Percentiles rank a stretch among this genome's conserved stretches.
Evolutionary conservation across 1,140 invertebrate genomes (phyloP).

Genomic region (Calycopis cecrops): DNA sequence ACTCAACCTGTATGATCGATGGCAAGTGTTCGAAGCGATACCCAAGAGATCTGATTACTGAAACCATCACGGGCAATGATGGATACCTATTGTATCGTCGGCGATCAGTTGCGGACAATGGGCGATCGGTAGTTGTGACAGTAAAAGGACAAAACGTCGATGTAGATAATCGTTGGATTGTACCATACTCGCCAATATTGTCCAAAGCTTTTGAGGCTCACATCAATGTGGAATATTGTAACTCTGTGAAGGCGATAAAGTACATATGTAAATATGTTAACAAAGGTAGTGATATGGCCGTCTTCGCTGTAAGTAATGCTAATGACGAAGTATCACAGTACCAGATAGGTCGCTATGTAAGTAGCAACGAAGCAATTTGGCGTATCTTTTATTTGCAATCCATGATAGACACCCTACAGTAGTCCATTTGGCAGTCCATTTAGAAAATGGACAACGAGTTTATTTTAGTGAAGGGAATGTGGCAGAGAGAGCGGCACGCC

Average conservation of each 20-base stretch:
- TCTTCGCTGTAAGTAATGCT: constrained; percentile 36
- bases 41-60: constrained; percentile 17
- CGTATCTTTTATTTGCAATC: constrained; percentile 55
- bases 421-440: constrained; percentile 54
- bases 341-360: constrained; percentile 29
- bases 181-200: constrained; percentile 22
- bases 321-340: constrained; percentile 33
- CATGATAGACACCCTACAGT: constrained; percentile 60
- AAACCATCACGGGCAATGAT: constrained; percentile 37
- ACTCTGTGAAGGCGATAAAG: constrained; percentile 63
- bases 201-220: constrained; percentile 66
- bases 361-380: constrained; percentile 64
- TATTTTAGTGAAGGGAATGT: constrained; percentile 49
- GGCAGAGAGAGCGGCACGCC: constrained; percentile 27
- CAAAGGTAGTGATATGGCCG: constrained; percentile 60
- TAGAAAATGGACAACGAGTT: constrained; percentile 49
- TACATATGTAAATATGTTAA: constrained; percentile 63
- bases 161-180: constrained; percentile 62
- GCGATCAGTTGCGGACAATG: constrained; percentile 39
- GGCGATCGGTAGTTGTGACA: constrained; percentile 39
- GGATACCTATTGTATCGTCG: constrained; percentile 19
- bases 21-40: constrained; percentile 27
- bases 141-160: constrained; percentile 29
- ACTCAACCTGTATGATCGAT: constrained; percentile 31
- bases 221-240: constrained; percentile 71